phyloP scores from a whole-genome alignment of 1,140 invertebrate species.

The Charaxes varanes region DNA sequence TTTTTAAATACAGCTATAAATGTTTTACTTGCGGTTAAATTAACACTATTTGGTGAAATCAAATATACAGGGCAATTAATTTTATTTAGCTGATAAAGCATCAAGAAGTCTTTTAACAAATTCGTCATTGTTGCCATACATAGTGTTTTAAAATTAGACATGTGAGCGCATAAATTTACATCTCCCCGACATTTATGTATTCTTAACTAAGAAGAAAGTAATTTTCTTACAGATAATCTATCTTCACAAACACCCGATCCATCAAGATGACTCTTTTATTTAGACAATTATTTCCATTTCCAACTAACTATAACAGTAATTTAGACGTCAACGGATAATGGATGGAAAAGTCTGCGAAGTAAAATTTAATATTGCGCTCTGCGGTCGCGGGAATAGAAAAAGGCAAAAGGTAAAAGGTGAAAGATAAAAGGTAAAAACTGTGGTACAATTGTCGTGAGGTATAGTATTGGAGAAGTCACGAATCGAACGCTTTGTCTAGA shows the following conservation, averaged over 20 bases:
- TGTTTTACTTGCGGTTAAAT: too few species aligned
- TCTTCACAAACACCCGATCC: conserved; percentile 14
- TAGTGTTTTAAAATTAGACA: too few species aligned
- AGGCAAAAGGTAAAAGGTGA: conserved; percentile 23
- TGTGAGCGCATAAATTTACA: too few species aligned
- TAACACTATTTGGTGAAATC: too few species aligned
- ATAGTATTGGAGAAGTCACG: conserved; percentile 61
- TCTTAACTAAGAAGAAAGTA: too few species aligned
- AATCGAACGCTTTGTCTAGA: conserved; percentile 57
- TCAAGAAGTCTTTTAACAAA: too few species aligned
- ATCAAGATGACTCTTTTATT: conserved; percentile 29
- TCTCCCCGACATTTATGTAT: too few species aligned
- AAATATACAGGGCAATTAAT: too few species aligned
- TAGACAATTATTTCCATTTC: conserved; percentile 33
- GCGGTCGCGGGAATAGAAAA: conserved; percentile 40
- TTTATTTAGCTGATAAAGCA: too few species aligned
- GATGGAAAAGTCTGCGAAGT: conserved; percentile 39
- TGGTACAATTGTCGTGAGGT: conserved; percentile 49
- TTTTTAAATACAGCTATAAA: too few species aligned
- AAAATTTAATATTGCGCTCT: conserved; percentile 59
- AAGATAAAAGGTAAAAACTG: conserved; percentile 36
- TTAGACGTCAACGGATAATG: conserved; percentile 46
- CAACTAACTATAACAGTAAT: conserved; percentile 30
- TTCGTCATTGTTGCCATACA: too few species aligned
- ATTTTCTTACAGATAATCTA: too few species aligned